Conservation (phyloP, 2,797 vertebrate genomes). For the Tarsius wallacei region DNA sequence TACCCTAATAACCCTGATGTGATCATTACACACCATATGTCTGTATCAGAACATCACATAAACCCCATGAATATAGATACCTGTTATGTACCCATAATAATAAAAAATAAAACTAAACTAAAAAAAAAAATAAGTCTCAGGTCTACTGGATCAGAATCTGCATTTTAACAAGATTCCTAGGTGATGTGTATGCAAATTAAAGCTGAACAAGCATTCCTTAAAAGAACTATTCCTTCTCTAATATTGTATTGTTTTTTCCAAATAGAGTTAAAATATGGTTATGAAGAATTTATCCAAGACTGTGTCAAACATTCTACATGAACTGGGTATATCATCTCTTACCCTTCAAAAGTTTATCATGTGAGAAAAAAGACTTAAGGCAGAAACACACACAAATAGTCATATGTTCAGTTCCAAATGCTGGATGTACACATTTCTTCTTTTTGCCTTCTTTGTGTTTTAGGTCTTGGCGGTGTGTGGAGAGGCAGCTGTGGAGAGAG, state of each 20-base stretch:
- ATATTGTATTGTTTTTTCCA: background rate
- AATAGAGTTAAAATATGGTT: background rate
- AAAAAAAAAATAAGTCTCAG: background rate
- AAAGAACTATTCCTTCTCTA: background rate
- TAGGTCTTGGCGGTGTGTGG: background rate
- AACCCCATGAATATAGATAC: too few species aligned
- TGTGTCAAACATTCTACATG: background rate
- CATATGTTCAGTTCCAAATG: background rate
- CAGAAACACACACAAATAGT: background rate
- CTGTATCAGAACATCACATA: too few species aligned
- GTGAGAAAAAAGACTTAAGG: conserved; percentile 1
- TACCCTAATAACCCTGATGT: too few species aligned
- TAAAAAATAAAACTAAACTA: too few species aligned
- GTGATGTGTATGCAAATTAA: background rate
- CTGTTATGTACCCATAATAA: too few species aligned
- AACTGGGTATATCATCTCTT: background rate
- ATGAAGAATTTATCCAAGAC: conserved; percentile 43
- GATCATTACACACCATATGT: too few species aligned
- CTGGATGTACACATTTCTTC: background rate
- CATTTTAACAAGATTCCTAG: background rate
- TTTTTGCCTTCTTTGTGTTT: background rate
- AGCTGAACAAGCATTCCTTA: background rate
- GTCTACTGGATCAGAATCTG: background rate
- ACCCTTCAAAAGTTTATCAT: background rate
- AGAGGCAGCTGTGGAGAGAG: background rate